Percentiles rank a stretch among this genome's conserved stretches.
Evolutionary conservation across 1,140 invertebrate genomes (phyloP).

Genomic region (Eumeta japonica): DNA sequence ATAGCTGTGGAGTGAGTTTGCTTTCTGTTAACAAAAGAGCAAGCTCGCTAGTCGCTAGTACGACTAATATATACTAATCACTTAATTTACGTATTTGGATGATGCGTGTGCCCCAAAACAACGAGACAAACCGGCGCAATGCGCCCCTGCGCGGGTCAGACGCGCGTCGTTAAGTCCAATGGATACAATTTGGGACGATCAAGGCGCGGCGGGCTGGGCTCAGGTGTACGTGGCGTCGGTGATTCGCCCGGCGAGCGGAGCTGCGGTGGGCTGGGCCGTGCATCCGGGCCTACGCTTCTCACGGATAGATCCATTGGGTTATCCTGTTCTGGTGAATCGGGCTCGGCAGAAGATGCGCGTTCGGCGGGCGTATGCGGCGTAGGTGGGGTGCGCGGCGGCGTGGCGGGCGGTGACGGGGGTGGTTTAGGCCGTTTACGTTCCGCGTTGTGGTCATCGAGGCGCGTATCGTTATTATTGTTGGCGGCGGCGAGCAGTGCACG

Average conservation of each 20-base stretch:
- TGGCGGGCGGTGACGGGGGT: constrained; percentile 52
- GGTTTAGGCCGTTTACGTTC: constrained; percentile 69
- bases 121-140: constrained; percentile 50
- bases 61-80: too few species aligned
- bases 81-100: constrained; percentile 56
- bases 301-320: constrained; percentile 80
- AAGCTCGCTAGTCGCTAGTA: too few species aligned
- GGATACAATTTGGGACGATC: constrained; percentile 61
- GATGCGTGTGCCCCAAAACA: constrained; percentile 34
- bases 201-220: too few species aligned
- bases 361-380: constrained; percentile 43
- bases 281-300: constrained; percentile 59
- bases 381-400: constrained; percentile 34
- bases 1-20: too few species aligned
- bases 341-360: constrained; percentile 41
- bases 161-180: constrained; percentile 68
- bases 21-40: too few species aligned
- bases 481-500: constrained; percentile 47
- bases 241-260: constrained; percentile 60
- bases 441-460: constrained; percentile 55
- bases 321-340: constrained; percentile 61
- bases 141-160: constrained; percentile 41
- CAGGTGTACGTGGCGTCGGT: constrained; percentile 49
- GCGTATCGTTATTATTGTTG: constrained; percentile 63
- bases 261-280: constrained; percentile 53